Conservation (phyloP, 2,113 vertebrate genomes). For the Dasyornis broadbenti region DNA sequence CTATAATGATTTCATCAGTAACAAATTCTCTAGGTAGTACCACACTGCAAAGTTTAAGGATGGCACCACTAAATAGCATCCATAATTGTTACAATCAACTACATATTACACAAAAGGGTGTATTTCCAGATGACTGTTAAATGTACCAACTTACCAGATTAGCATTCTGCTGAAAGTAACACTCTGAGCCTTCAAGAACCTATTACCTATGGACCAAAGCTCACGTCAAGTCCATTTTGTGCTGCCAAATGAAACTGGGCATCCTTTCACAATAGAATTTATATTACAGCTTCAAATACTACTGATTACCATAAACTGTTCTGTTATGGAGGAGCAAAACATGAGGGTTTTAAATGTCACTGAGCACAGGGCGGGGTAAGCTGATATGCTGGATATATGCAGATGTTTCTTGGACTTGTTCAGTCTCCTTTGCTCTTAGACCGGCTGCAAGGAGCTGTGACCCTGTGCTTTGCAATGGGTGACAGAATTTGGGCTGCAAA, state of each 20-base stretch:
- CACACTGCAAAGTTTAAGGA: constrained; percentile 27
- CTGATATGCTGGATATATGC: neutral
- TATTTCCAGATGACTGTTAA: constrained; percentile 8
- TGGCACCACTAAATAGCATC: constrained; percentile 19
- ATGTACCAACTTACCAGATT: constrained; percentile 21
- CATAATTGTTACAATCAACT: constrained; percentile 26
- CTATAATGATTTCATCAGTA: constrained; percentile 42
- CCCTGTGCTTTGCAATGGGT: neutral
- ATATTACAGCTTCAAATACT: neutral
- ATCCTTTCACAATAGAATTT: neutral
- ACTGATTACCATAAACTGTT: neutral
- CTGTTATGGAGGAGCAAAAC: neutral
- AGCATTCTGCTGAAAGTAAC: constrained; percentile 36
- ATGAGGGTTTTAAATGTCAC: neutral
- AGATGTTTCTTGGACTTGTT: neutral
- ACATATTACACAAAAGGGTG: constrained; percentile 3
- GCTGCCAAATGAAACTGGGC: neutral
- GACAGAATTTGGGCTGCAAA: neutral
- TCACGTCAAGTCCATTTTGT: neutral
- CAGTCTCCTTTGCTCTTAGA: neutral
- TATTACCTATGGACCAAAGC: constrained; percentile 35
- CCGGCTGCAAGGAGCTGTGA: neutral
- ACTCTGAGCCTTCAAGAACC: constrained; percentile 12
- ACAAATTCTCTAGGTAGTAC: constrained; percentile 33
- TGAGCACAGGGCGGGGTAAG: neutral